Conservation (phyloP, 1,140 invertebrate genomes). For the Drosophila asahinai region DNA sequence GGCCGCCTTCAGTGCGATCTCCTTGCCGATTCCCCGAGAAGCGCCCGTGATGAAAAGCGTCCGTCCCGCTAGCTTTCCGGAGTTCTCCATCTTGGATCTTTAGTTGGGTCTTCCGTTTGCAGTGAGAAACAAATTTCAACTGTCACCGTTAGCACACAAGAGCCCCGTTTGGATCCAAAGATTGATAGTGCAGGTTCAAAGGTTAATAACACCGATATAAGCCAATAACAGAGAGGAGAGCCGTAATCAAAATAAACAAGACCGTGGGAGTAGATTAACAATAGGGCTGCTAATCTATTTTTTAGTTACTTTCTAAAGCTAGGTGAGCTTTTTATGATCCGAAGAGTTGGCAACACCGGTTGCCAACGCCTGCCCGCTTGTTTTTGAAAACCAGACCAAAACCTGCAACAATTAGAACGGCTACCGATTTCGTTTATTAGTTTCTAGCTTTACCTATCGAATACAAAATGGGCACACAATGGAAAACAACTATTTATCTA, state of each 20-base stretch:
- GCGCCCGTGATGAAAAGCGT: constrained; percentile 98
- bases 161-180: constrained; percentile 35
- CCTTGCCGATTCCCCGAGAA: constrained; percentile 98
- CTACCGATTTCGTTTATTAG: constrained; percentile 58
- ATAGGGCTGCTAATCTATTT: no score
- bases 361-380: background rate
- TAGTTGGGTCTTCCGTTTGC: constrained; percentile 28
- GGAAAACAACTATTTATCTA: constrained; percentile 55
- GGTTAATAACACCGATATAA: constrained; percentile 16
- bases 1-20: constrained; percentile 96
- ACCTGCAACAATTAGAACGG: constrained; percentile 32
- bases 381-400: background rate
- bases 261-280: background rate
- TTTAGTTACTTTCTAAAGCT: no score
- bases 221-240: constrained; percentile 34
- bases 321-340: no score
- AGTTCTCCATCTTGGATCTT: constrained; percentile 84
- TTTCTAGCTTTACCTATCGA: constrained; percentile 25
- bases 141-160: constrained; percentile 21
- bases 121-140: constrained; percentile 21
- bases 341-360: no score
- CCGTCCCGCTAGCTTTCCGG: constrained; percentile 93
- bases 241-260: background rate
- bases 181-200: constrained; percentile 71
- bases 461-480: constrained; percentile 72